Evolutionary conservation across 2,797 vertebrate genomes (phyloP).

Genomic region (Furcifer pardalis): DNA sequence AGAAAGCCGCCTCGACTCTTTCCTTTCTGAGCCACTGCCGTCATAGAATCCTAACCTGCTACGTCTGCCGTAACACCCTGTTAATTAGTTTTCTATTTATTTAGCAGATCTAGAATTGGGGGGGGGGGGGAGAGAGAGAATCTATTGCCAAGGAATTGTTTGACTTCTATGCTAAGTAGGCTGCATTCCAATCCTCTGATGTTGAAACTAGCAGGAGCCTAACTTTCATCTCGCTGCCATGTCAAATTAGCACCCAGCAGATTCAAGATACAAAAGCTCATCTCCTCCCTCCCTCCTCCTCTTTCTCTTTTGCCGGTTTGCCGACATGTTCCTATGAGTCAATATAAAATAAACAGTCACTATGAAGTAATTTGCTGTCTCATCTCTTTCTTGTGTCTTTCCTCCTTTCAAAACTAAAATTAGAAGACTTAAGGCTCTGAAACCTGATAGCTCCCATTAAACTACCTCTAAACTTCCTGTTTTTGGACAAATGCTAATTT

Average conservation of each 20-base stretch:
- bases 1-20: constrained; percentile 52
- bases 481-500: too few species aligned
- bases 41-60: constrained; percentile 77
- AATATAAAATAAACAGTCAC: constrained; percentile 48
- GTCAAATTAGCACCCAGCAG: constrained; percentile 78
- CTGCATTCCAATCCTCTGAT: constrained; percentile 84
- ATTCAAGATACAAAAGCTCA: constrained; percentile 67
- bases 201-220: constrained; percentile 77
- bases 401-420: background rate
- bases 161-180: constrained; percentile 82
- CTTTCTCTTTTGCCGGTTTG: constrained; percentile 16
- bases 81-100: constrained; percentile 88
- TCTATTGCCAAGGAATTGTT: constrained; percentile 79
- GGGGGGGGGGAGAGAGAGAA: constrained; percentile 79
- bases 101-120: constrained; percentile 79
- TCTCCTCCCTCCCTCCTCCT: background rate
- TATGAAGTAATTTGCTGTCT: constrained; percentile 39
- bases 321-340: constrained; percentile 54
- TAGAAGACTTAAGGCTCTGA: background rate
- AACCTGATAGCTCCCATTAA: too few species aligned
- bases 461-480: too few species aligned
- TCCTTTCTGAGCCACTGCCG: constrained; percentile 64
- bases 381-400: background rate
- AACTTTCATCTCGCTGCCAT: constrained; percentile 77
- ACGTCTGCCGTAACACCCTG: constrained; percentile 71